phyloP scores from a whole-genome alignment of 2,113 vertebrate species.

The Picathartes gymnocephalus region DNA sequence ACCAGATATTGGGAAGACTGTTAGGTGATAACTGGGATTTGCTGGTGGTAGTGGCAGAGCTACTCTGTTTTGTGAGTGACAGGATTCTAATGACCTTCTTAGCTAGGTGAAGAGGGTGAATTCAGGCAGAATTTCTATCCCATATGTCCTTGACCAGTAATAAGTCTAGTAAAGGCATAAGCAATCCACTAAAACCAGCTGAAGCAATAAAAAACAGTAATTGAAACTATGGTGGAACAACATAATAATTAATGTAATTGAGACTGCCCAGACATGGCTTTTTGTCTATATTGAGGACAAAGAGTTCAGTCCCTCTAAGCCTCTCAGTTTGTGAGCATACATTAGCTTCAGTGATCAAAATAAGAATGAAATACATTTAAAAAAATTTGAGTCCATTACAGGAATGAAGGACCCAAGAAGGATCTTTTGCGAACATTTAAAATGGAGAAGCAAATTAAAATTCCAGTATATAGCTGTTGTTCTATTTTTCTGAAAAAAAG shows the following conservation, averaged over 20 bases:
- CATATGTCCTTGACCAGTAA: not conserved
- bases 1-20: not conserved
- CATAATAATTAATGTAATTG: conserved; percentile 3
- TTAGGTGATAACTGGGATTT: not conserved
- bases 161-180: not conserved
- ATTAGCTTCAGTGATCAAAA: not conserved
- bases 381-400: not conserved
- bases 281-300: not conserved
- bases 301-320: not conserved
- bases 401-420: not conserved
- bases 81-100: not conserved
- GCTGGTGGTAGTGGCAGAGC: not conserved
- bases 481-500: not conserved
- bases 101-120: not conserved
- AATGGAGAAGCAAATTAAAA: not conserved
- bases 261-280: not conserved
- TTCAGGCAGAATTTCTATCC: not conserved
- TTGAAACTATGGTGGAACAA: not conserved
- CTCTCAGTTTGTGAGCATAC: not conserved
- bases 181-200: not conserved
- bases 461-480: not conserved
- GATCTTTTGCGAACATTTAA: not conserved
- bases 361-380: not conserved
- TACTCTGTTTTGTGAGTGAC: not conserved
- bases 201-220: not conserved